Evolutionary conservation across 2,888 invertebrate genomes (phyloP), one percentile per base, ranked within the genome.

Genomic region (Tetragonula carbonaria): DNA sequence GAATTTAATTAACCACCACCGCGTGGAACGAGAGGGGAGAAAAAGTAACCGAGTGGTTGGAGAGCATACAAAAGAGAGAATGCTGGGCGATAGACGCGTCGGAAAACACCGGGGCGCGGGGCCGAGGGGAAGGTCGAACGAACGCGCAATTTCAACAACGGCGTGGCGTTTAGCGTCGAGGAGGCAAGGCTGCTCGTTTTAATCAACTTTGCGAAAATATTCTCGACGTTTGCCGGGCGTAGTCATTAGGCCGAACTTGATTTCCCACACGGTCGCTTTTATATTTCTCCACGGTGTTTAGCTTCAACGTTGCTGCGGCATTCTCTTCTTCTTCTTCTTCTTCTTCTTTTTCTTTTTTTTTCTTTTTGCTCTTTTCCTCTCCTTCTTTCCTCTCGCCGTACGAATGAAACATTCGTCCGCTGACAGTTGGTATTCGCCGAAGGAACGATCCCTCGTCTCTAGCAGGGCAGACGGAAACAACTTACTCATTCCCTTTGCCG

Each of bases 191-290:
- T 84, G 86, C 86, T 83, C 78, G 85, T 88, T 91, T 91, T 89
- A 90, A 91, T 90, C 88, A 90, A 90, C 83, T 90, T 91, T 84
- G 84, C 76, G 85, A 89, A 91, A 90, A 91, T 91, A 86, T 85
- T 74, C 72, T 76, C 38, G 68, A n/a, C 74, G 73, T 68, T 79
- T 73, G 62, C 66, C 59, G 38, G 45, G 23, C n/a, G 78, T 23
- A 72, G 76, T 74, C 81, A 84, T 87, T 89, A 89, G 79, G 74
- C 76, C 67, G 68, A 80, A 79, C 80, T 82, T 91, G 88, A 90
- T 90, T 90, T 91, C 90, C 88, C 87, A 87, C 86, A 89, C 90
- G 90, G 78, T 90, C 81, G 73, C 51, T 81, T 68, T 74, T 82
- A 70, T 82, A 66, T 68, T 81, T n/a, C 73, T 78, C 74, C 57